A percentile compares a stretch with the other conserved stretches of the same genome.
These are phyloP conservation scores for Ceratothoa steindachneri DNA, from an alignment of 2,888 invertebrate genomes.

Conservation along the genomic window DNA sequence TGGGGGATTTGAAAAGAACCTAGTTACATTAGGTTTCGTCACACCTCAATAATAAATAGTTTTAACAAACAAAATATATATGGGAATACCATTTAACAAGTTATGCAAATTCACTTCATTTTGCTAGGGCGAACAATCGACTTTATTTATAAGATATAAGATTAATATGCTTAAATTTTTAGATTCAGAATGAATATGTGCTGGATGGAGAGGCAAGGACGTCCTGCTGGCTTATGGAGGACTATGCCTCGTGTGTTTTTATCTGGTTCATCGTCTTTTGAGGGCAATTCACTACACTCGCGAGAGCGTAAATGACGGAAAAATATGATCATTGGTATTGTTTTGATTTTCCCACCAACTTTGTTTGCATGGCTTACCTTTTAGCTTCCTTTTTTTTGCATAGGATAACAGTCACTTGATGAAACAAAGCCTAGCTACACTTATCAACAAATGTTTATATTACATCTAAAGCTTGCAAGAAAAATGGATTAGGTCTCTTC, in stretches of 20 bases:
- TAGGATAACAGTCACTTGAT: not conserved
- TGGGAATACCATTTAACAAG: not conserved
- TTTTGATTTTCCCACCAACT: not conserved
- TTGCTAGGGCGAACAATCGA: no score
- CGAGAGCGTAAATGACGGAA: not conserved
- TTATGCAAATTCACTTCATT: not conserved
- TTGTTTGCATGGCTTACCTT: not conserved
- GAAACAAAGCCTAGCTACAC: constrained; percentile 1
- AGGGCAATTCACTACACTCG: not conserved
- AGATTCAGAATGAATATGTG: not conserved
- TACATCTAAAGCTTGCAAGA: constrained; percentile 2
- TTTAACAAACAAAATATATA: no score
- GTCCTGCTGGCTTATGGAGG: constrained; percentile 1
- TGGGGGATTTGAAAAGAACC: not conserved
- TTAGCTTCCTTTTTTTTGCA: not conserved
- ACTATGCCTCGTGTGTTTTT: constrained; percentile 1
- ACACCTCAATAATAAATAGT: no score
- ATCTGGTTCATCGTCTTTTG: not conserved
- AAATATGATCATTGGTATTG: not conserved
- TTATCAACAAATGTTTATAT: not conserved
- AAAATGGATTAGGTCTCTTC: not conserved
- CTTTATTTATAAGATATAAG: not conserved
- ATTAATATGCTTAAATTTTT: not conserved
- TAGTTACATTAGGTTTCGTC: no score
- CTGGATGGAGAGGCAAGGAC: constrained; percentile 8